These are phyloP conservation scores for Yponomeuta malinellus DNA, from an alignment of 2,888 invertebrate genomes.

Conservation along the genomic window DNA sequence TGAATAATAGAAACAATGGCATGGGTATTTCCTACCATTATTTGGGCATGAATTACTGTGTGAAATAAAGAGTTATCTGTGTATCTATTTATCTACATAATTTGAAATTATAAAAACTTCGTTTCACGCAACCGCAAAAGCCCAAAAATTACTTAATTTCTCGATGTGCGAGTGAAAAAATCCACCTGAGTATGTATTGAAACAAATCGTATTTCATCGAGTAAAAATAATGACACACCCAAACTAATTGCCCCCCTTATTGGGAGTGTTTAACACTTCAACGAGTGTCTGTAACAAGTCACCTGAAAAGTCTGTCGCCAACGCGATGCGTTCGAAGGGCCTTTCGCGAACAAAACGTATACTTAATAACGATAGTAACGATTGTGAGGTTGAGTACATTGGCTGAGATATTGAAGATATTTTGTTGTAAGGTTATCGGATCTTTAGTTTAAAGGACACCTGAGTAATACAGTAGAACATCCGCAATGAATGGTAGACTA, in stretches of 20 bases:
- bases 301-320: slow-evolving; percentile 20
- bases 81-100: not conserved
- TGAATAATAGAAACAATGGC: no score
- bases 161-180: not conserved
- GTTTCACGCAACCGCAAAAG: not conserved
- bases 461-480: no score
- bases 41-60: no score
- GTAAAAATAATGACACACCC: slow-evolving; percentile 9
- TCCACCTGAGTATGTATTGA: not conserved
- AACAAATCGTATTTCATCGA: not conserved
- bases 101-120: not conserved
- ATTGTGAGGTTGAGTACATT: no score
- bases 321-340: slow-evolving; percentile 6
- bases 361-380: not conserved
- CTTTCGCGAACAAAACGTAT: not conserved
- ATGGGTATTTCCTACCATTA: no score
- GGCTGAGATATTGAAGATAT: no score
- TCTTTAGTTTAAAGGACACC: no score
- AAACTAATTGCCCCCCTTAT: slow-evolving; percentile 22
- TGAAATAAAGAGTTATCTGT: no score
- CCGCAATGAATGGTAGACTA: no score
- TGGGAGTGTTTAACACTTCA: slow-evolving; percentile 21
- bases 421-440: no score
- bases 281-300: slow-evolving; percentile 41
- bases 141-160: not conserved